Percentiles rank a stretch among this genome's conserved stretches.
phyloP scores from a whole-genome alignment of 2,797 vertebrate genomes.

The Arrhamphus sclerolepis region DNA sequence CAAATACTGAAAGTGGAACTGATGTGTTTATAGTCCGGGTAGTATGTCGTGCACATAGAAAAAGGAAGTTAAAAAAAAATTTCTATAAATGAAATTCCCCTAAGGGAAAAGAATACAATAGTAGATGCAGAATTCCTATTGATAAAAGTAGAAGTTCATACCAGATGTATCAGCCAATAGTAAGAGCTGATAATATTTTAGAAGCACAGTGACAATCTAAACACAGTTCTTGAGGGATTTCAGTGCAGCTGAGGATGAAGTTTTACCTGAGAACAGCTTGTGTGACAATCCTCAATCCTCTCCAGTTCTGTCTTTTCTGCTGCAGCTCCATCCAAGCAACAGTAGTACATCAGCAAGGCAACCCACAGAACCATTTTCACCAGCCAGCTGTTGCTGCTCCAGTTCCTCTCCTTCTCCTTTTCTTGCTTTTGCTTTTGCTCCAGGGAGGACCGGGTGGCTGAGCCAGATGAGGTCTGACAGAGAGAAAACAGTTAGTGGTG shows the following conservation, averaged over 20 bases:
- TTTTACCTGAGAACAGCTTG: constrained; percentile 76
- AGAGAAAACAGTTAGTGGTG: neutral
- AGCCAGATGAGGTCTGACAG: neutral
- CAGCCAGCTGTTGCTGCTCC: neutral
- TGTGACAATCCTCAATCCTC: constrained; percentile 63
- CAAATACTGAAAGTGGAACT: neutral
- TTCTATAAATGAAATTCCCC: no score
- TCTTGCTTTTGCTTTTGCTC: neutral
- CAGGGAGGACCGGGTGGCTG: neutral
- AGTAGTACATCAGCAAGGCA: constrained; percentile 46
- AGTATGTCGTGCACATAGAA: neutral
- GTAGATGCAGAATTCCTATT: no score
- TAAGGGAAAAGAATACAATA: no score
- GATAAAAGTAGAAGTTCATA: no score
- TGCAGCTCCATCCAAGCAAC: constrained; percentile 45
- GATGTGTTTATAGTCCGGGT: neutral
- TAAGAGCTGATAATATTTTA: neutral
- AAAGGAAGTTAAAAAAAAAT: neutral
- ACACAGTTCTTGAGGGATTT: neutral
- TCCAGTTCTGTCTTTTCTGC: constrained; percentile 50
- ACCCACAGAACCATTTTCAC: constrained; percentile 59
- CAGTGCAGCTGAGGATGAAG: neutral
- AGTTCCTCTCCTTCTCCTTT: neutral
- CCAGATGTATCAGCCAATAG: neutral
- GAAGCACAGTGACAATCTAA: neutral